Percentiles rank a stretch among this genome's conserved stretches.
These are phyloP conservation scores for Thalassoma bifasciatum DNA, from an alignment of 2,113 vertebrate species.

Conservation along the genomic window DNA sequence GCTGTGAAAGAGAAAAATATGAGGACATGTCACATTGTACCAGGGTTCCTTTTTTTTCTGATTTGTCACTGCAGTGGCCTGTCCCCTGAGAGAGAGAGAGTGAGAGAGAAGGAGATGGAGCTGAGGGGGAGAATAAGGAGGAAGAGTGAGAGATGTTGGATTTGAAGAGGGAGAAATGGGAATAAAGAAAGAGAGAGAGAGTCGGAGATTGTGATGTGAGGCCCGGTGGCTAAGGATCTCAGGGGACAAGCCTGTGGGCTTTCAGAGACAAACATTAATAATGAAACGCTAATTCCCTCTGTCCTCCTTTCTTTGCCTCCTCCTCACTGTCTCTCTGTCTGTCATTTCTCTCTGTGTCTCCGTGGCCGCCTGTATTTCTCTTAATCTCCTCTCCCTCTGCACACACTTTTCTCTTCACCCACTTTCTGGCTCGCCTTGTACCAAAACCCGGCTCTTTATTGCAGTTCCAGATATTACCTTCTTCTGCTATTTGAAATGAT, in stretches of 20 bases:
- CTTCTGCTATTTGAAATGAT: slow-evolving; percentile 9
- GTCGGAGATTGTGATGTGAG: slow-evolving; percentile 49
- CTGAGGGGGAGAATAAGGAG: slow-evolving; percentile 13
- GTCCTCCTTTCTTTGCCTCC: slow-evolving; percentile 62
- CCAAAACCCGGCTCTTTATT: slow-evolving; percentile 37
- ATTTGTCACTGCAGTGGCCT: slow-evolving; percentile 48
- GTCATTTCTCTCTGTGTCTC: slow-evolving; percentile 36
- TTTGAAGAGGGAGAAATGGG: slow-evolving; percentile 43
- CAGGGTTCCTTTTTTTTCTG: slow-evolving; percentile 20
- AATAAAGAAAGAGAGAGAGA: slow-evolving; percentile 28
- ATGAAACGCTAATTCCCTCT: slow-evolving; percentile 72
- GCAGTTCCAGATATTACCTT: slow-evolving; percentile 23
- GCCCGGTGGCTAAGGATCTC: slow-evolving; percentile 55
- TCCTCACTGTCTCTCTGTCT: slow-evolving; percentile 31
- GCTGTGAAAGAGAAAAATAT: slow-evolving; percentile 31
- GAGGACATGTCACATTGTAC: slow-evolving; percentile 51
- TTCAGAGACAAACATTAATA: slow-evolving; percentile 77
- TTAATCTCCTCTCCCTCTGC: slow-evolving; percentile 23
- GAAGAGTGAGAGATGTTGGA: slow-evolving; percentile 12
- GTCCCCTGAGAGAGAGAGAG: slow-evolving; percentile 36
- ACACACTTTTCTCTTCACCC: slow-evolving; percentile 1
- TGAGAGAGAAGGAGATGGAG: slow-evolving; percentile 30
- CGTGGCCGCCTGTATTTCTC: slow-evolving; percentile 26
- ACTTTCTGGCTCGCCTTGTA: slow-evolving; percentile 15
- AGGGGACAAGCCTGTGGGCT: slow-evolving; percentile 59